Evolutionary conservation across 2,113 vertebrate species (phyloP).

Genomic region (Natator depressus): DNA sequence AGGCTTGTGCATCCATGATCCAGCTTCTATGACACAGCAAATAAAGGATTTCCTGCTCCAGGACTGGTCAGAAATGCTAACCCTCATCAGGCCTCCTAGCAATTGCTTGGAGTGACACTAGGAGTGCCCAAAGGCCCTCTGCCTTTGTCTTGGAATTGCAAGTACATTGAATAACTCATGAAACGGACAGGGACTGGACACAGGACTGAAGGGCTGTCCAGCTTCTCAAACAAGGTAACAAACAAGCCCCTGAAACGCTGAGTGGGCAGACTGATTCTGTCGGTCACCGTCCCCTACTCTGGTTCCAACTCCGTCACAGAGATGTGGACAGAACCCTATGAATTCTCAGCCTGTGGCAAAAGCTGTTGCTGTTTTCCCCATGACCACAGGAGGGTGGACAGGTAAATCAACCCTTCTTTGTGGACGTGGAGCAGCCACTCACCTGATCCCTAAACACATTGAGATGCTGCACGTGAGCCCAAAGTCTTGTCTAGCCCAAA

Average conservation of each 20-base stretch:
- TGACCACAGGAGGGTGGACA: background rate
- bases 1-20: background rate
- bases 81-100: background rate
- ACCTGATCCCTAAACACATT: too few species aligned
- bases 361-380: too few species aligned
- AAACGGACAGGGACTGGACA: too few species aligned
- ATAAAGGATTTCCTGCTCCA: background rate
- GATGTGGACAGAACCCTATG: too few species aligned
- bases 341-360: too few species aligned
- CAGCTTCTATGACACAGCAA: background rate
- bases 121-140: background rate
- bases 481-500: too few species aligned
- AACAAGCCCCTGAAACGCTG: background rate
- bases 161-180: too few species aligned
- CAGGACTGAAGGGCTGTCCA: too few species aligned
- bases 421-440: too few species aligned
- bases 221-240: too few species aligned
- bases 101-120: background rate
- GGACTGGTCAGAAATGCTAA: background rate
- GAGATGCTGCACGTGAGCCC: too few species aligned
- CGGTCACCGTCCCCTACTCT: background rate
- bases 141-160: background rate
- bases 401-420: too few species aligned
- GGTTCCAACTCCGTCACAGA: background rate
- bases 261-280: background rate